A percentile compares a stretch with the other conserved stretches of the same genome.
Evolutionary conservation across 2,113 vertebrate species (phyloP).

Genomic region (Phodopus roborovskii): DNA sequence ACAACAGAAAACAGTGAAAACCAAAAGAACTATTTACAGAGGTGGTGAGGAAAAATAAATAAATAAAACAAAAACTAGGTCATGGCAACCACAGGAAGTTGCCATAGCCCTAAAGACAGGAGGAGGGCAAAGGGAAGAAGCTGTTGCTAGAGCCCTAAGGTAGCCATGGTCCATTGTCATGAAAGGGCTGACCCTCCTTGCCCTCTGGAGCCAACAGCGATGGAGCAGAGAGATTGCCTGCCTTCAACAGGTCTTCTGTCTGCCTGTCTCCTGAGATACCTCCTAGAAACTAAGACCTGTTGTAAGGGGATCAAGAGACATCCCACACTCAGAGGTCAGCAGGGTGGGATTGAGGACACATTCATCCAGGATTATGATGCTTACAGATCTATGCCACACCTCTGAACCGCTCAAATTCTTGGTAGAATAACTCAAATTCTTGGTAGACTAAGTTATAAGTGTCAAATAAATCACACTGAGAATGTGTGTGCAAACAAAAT

Average conservation of each 20-base stretch:
- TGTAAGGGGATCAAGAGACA: background rate
- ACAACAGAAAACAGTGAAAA: background rate
- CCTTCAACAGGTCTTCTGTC: background rate
- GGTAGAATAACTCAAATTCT: conserved; percentile 77
- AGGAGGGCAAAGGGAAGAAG: background rate
- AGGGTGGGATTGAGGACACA: background rate
- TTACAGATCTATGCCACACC: conserved; percentile 62
- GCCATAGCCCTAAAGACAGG: background rate
- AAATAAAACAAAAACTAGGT: background rate
- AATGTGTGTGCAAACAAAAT: conserved; percentile 59
- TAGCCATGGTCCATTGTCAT: background rate
- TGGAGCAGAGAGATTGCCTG: background rate
- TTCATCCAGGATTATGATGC: background rate
- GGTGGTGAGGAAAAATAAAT: background rate
- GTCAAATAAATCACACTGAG: conserved; percentile 56
- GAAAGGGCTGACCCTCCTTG: no score
- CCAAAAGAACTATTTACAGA: conserved; percentile 1
- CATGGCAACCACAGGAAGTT: background rate
- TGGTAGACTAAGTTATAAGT: conserved; percentile 68
- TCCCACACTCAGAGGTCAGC: background rate
- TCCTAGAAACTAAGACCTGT: background rate
- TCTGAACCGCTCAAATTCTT: conserved; percentile 75
- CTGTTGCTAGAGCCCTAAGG: background rate
- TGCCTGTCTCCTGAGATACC: background rate
- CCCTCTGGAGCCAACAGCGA: background rate